Evolutionary conservation across 2,797 vertebrate genomes (phyloP), one percentile per base, ranked within the genome.

Genomic region (Molossus molossus): DNA sequence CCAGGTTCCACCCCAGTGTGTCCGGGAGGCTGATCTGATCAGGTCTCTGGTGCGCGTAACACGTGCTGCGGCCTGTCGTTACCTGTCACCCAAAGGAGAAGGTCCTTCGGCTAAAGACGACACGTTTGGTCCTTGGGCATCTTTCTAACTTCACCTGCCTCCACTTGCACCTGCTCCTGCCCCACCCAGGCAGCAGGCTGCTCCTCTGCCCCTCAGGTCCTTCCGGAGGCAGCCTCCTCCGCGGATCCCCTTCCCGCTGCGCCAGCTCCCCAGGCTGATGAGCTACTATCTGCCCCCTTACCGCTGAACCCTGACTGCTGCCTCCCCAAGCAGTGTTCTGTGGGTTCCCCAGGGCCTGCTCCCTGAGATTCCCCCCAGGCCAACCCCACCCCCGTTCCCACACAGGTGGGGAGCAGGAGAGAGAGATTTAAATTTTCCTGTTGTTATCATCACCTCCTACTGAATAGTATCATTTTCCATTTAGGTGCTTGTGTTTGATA

Each of bases 21-120:
- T 45, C 48, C 37, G 8, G 58, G 20, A 48, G 4, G 53, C 17
- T 11, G 20, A 57, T 5, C 11, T 27, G 20, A 18, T 5, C 5
- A 0, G 1, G 3, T 13, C 27, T 45, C 53, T 17, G 15, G 12
- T 29, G 3, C 0, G 3, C 11, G 0, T 14, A 9, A 50, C 29
- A 37, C 15, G 25, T 10, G 21, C 1, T 11, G 8, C 17, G 17
- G 13, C 27, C 58, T 17, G 27, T 77, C 5, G 7, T 27, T 29
- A 9, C 29, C 23, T 18, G 29, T 9, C 21, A 33, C 0, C 0
- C 6, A 53, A 25, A 17, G 13, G 5, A 27, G 79, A 40, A 37
- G 50, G 2, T 64, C 67, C 27, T 57, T 17, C 4, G 33, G 27
- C 9, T 14, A 58, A 48, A 69, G 18, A 2, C 0, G 5, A 25